Evolutionary conservation across 2,113 vertebrate species (phyloP).

Genomic region (Pleuronectes platessa): DNA sequence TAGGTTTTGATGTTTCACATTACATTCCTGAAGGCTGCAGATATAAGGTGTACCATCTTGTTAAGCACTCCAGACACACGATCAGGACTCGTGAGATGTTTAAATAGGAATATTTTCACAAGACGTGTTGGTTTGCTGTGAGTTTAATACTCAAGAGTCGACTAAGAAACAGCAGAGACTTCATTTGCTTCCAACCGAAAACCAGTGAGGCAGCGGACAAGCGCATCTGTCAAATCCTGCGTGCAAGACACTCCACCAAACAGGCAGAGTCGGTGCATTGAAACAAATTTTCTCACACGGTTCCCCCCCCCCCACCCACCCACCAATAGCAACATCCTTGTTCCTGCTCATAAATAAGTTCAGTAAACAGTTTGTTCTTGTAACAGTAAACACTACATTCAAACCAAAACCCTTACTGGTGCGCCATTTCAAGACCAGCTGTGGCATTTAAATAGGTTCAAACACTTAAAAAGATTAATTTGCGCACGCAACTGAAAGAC

Average conservation of each 20-base stretch:
- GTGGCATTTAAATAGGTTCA: conserved; percentile 63
- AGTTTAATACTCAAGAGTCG: conserved; percentile 34
- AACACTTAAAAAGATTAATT: background rate
- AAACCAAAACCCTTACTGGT: conserved; percentile 37
- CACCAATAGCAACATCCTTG: conserved; percentile 22
- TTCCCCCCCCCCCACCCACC: background rate
- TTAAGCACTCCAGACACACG: background rate
- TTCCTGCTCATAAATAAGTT: conserved; percentile 58
- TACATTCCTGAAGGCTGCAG: conserved; percentile 41
- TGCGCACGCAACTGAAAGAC: conserved; percentile 8
- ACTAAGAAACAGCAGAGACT: conserved; percentile 45
- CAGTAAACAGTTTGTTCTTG: conserved; percentile 65
- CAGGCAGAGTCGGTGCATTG: conserved; percentile 39
- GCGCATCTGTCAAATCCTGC: conserved; percentile 32
- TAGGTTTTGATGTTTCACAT: conserved; percentile 62
- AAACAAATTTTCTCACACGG: background rate
- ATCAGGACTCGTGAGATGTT: conserved; percentile 12
- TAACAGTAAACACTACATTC: conserved; percentile 62
- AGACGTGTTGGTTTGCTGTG: background rate
- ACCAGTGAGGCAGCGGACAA: conserved; percentile 36
- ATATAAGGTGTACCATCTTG: conserved; percentile 8
- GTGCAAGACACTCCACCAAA: conserved; percentile 52
- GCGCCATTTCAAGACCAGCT: conserved; percentile 58
- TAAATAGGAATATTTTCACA: conserved; percentile 18
- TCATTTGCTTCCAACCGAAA: conserved; percentile 36